Base-by-base conservation (phyloP, 2,797 vertebrate species). In the Perdix hodgsoniae region DNA sequence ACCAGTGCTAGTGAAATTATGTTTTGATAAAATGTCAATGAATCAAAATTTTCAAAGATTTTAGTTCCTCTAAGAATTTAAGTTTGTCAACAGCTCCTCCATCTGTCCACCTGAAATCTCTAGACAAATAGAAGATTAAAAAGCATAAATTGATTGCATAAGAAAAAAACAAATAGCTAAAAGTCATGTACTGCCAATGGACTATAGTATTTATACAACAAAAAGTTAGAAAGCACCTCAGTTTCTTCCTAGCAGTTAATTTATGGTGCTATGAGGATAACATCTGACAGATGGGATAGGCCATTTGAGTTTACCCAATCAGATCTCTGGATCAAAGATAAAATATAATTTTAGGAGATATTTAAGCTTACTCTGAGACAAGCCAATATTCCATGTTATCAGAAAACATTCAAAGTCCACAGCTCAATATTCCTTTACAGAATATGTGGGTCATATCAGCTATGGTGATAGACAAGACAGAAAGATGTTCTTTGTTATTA, bases 21-120 rank as follows among this genome's bases (percentile, higher is more conserved):
- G 54, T 70, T 82, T 84, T 66, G 16, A 70, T 63, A 39, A 84
- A 33, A 79, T 77, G 60, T n/a, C 47, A 93, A 42, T 67, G 26
- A 81, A 73, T 45, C 22, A 60, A 88, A 79, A 75, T 56, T 85
- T 87, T 83, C n/a, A 67, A 71, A 88, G 17, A 37, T 92, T 65
- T 5, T 57, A 90, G 15, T 63, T 35, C 22, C 6, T 77, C 39
- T 83, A 44, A 71, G 40, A 74, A 80, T 85, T 80, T 60, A 67
- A 61, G 31, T 11, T n/a, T 85, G 33, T 21, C 49, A 19, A 49
- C 1, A 14, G 22, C 26, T 27, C 27, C 17, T 13, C 37, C 33
- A 67, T 49, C 33, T 50, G 39, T 21, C 9, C n/a, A 9, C 17
- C 18, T 31, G 71, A 79, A 37, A 56, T 50, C 42, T 39, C 37